Base-by-base conservation (phyloP, 2,113 vertebrate species). In the Callithrix jacchus region DNA sequence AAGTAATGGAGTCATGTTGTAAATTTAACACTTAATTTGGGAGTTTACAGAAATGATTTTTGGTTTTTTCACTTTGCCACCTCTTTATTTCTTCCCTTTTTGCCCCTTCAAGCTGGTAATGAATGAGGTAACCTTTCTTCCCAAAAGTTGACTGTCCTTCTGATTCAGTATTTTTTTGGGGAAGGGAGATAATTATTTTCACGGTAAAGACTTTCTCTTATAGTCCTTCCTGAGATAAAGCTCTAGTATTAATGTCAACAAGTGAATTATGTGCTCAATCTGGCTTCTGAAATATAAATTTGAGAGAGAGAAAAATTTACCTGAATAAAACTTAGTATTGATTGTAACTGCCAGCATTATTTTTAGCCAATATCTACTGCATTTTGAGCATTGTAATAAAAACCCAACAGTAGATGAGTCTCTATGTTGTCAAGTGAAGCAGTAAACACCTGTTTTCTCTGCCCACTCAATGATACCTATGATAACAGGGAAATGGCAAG, bases 141-240 rank as follows among this genome's bases (percentile, higher is more conserved):
- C 70, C 49, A 45, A 88, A 88, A 93, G 35, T 3, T 92, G 76
- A 64, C 54, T 79, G 25, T n/a, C 35, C 61, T 90, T 93, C 77
- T 76, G 93, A 86, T 14, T 94, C 14, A 92, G 95, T 21, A 70
- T 77, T 91, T 96, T 58, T 30, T 71, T n/a, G 30, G 74, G n/a
- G 74, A 89, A 87, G 82, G 11, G 64, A 35, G 23, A 54, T 66
- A 92, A 87, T 73, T 49, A 89, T 61, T 77, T 83, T 87, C 56
- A 30, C 11, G 56, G 42, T 71, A 68, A 88, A 93, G 74, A 40
- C 80, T 79, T 80, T 70, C 12, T 93, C 81, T 35, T 90, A 12
- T 76, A 49, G 42, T 81, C 66, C 79, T 96, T 90, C 56, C 70
- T 45, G 23, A 73, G 32, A 25, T 40, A 79, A 54, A 40, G 17